Evolutionary conservation across 2,888 invertebrate species (phyloP).

Genomic region (Zaprionus bogoriensis): DNA sequence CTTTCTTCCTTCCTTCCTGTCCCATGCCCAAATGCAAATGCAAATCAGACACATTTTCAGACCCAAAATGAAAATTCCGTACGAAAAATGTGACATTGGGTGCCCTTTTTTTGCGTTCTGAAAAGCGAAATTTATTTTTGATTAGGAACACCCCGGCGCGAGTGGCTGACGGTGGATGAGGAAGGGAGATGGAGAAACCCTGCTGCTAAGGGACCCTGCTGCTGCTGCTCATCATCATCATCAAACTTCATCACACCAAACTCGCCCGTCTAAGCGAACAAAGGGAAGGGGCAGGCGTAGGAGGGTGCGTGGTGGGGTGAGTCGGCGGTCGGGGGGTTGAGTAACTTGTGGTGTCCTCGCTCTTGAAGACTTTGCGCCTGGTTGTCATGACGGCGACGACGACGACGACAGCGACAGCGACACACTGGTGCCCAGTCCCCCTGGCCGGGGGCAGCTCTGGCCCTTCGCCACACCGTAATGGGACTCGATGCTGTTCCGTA

Average conservation of each 20-base stretch:
- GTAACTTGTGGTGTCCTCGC: conserved; percentile 29
- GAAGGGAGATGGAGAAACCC: conserved; percentile 19
- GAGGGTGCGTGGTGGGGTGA: neutral
- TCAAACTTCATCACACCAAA: conserved; percentile 41
- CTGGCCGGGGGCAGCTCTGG: conserved; percentile 23
- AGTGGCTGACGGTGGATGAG: conserved; percentile 1
- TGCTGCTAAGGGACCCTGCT: conserved; percentile 14
- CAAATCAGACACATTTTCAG: conserved; percentile 74
- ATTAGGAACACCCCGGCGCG: conserved; percentile 57
- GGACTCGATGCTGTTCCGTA: conserved; percentile 44
- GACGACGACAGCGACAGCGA: conserved; percentile 64
- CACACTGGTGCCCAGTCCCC: conserved; percentile 20
- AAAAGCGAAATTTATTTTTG: conserved; percentile 70
- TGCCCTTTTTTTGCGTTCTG: conserved; percentile 28
- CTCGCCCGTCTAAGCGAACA: neutral
- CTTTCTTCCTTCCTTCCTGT: conserved; percentile 1
- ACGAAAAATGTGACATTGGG: conserved; percentile 50
- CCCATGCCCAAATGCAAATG: conserved; percentile 46
- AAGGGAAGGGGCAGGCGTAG: neutral
- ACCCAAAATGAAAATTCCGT: conserved; percentile 66
- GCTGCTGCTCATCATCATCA: conserved; percentile 41
- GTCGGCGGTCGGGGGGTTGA: neutral
- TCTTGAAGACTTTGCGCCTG: conserved; percentile 52
- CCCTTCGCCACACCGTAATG: conserved; percentile 6
- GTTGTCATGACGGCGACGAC: conserved; percentile 71